A percentile compares a stretch with the other conserved stretches of the same genome.
Conservation (phyloP, 2,888 invertebrate genomes). For the Cataglyphis rosenhaueri region DNA sequence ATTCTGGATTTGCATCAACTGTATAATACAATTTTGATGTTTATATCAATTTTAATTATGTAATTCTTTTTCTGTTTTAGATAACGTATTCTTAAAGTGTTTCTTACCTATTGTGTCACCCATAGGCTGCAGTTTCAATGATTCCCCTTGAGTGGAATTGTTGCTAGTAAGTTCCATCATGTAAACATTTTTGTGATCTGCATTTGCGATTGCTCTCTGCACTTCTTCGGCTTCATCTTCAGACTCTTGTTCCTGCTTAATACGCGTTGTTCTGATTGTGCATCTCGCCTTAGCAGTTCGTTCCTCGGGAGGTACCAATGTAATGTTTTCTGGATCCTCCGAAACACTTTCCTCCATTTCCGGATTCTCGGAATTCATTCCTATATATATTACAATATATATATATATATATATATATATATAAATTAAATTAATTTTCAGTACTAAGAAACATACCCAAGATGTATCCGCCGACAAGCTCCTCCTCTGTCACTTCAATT, state of each 20-base stretch:
- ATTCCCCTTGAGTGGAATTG: conserved; percentile 74
- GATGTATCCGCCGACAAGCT: conserved; percentile 84
- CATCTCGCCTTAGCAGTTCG: conserved; percentile 83
- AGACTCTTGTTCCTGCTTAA: conserved; percentile 84
- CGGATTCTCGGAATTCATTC: conserved; percentile 83
- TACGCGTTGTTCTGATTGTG: conserved; percentile 83
- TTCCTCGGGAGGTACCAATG: conserved; percentile 84
- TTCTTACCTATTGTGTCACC: conserved; percentile 75
- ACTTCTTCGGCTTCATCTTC: conserved; percentile 83
- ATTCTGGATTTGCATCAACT: conserved; percentile 82
- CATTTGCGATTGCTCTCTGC: conserved; percentile 79
- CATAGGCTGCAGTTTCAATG: conserved; percentile 78
- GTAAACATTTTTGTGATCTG: conserved; percentile 82
- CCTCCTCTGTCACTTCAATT: conserved; percentile 84
- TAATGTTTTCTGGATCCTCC: conserved; percentile 86
- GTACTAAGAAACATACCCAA: conserved; percentile 73
- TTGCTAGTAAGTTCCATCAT: conserved; percentile 82
- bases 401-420: neutral
- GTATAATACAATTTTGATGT: conserved; percentile 25
- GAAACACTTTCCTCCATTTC: conserved; percentile 82
- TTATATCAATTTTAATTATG: conserved; percentile 14
- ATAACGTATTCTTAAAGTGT: neutral
- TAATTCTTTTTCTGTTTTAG: neutral
- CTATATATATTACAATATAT: conserved; percentile 66
- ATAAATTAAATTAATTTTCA: neutral